Conservation (phyloP, 2,797 vertebrate species). For the Pseudomugil tenellus region DNA sequence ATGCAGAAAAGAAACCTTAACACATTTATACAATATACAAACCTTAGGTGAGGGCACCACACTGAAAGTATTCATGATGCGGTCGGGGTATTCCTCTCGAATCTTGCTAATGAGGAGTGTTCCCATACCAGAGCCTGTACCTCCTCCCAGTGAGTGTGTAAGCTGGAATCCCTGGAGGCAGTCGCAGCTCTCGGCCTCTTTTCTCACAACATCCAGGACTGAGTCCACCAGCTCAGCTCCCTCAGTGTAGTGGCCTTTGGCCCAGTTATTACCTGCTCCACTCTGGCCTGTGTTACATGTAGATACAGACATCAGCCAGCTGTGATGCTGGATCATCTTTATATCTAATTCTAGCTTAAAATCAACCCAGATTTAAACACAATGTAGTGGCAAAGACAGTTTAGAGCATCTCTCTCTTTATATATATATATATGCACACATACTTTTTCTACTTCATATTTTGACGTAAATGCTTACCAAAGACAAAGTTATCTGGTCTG, state of each 20-base stretch:
- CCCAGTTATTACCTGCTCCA: conserved; percentile 93
- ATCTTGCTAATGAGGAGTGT: conserved; percentile 93
- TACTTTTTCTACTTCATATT: neutral
- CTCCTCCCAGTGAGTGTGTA: conserved; percentile 91
- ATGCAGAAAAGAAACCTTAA: neutral
- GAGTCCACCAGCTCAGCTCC: conserved; percentile 91
- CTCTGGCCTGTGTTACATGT: conserved; percentile 85
- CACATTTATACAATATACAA: neutral
- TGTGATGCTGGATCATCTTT: neutral
- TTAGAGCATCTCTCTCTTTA: too few species aligned
- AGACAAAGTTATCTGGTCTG: conserved; percentile 76
- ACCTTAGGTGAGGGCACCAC: conserved; percentile 91
- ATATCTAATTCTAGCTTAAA: neutral
- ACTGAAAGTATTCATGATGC: conserved; percentile 94
- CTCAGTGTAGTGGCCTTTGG: conserved; percentile 93
- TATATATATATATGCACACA: too few species aligned
- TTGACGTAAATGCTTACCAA: conserved; percentile 53
- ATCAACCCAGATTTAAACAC: too few species aligned
- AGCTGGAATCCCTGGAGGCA: conserved; percentile 95
- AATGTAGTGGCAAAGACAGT: too few species aligned
- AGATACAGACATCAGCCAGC: neutral
- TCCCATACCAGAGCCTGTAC: conserved; percentile 92
- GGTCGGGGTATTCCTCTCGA: conserved; percentile 91
- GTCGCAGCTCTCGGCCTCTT: conserved; percentile 93
- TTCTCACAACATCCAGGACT: conserved; percentile 91